Evolutionary conservation across 2,113 vertebrate genomes (phyloP).

Genomic region (Gymnobelideus leadbeateri): DNA sequence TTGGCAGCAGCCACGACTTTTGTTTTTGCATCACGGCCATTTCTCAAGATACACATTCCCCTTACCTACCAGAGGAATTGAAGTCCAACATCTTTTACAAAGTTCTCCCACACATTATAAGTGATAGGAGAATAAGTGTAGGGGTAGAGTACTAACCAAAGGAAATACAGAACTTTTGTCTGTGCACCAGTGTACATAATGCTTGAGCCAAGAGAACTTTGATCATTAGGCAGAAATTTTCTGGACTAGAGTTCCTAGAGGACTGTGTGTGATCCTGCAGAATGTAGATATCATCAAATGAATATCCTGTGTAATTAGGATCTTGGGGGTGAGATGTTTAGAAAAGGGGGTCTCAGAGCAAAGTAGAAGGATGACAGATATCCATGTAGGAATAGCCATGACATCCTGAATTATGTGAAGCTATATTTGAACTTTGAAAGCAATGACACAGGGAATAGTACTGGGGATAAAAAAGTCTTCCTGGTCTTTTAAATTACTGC

Average conservation of each 20-base stretch:
- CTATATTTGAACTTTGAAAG: neutral
- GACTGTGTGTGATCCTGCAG: neutral
- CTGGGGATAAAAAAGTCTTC: no score
- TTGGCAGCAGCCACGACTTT: neutral
- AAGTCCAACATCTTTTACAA: neutral
- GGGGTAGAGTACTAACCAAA: neutral
- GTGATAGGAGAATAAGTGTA: neutral
- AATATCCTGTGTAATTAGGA: neutral
- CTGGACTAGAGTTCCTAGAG: neutral
- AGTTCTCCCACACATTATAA: neutral
- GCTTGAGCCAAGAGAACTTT: neutral
- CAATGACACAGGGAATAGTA: neutral
- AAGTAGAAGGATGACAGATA: neutral
- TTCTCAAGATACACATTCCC: neutral
- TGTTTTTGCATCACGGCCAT: neutral
- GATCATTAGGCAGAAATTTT: neutral
- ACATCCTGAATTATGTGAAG: neutral
- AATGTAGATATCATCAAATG: neutral
- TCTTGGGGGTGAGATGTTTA: neutral
- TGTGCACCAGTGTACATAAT: neutral
- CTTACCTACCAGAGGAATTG: neutral
- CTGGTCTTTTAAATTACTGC: neutral
- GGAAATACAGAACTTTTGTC: neutral
- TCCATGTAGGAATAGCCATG: neutral
- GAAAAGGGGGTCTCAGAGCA: neutral